These are phyloP conservation scores for Lasioglossum zephyrum DNA, from an alignment of 2,888 invertebrate genomes.

Conservation along the genomic window DNA sequence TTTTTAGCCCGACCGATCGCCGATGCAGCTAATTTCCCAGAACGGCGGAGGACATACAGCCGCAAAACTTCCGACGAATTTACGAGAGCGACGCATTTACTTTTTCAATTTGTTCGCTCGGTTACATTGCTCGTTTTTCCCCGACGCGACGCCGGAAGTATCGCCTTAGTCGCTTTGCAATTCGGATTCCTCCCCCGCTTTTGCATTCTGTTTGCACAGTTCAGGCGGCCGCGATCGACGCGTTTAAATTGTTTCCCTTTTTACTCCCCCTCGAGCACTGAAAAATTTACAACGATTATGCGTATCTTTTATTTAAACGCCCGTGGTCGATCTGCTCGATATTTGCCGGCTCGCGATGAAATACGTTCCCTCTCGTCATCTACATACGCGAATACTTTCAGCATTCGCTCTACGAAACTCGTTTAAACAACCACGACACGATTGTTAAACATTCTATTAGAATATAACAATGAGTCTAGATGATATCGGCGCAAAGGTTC, in stretches of 20 bases:
- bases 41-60: slow-evolving; percentile 21
- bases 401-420: background rate
- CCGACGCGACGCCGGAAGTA: slow-evolving; percentile 52
- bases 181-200: slow-evolving; percentile 59
- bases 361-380: background rate
- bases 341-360: slow-evolving; percentile 7
- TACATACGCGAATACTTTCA: background rate
- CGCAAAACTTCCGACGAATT: slow-evolving; percentile 50
- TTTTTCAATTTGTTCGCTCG: slow-evolving; percentile 64
- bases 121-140: slow-evolving; percentile 46
- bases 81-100: slow-evolving; percentile 55
- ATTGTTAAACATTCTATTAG: background rate
- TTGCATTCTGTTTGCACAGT: slow-evolving; percentile 46
- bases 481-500: no score
- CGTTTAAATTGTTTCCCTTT: slow-evolving; percentile 24
- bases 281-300: slow-evolving; percentile 31
- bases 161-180: slow-evolving; percentile 64
- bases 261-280: background rate
- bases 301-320: slow-evolving; percentile 30
- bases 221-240: background rate
- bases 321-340: background rate
- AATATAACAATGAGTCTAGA: no score
- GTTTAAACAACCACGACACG: background rate
- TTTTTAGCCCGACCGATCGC: slow-evolving; percentile 8
- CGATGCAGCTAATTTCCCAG: slow-evolving; percentile 38